A percentile compares a stretch with the other conserved stretches of the same genome.
phyloP scores from a whole-genome alignment of 2,797 vertebrate genomes.

The Pempheris klunzingeri region DNA sequence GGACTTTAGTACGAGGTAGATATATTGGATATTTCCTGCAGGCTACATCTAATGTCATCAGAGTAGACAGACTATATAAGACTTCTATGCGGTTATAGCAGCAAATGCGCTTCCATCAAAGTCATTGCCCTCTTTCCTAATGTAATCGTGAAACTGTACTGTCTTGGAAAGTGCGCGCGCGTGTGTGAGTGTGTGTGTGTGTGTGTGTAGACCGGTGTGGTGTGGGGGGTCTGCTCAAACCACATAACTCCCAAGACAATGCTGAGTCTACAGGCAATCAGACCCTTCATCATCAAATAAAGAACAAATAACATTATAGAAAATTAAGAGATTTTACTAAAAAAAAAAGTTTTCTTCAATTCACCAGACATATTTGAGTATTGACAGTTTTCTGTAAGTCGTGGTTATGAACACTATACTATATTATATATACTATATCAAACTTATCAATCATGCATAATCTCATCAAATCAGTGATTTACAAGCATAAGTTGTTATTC shows the following conservation, averaged over 20 bases:
- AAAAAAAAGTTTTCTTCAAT: no score
- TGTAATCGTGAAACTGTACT: conserved; percentile 32
- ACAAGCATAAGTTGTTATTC: neutral
- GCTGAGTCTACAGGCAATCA: neutral
- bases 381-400: neutral
- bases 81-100: conserved; percentile 15
- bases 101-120: conserved; percentile 31
- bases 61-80: conserved; percentile 2
- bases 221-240: neutral
- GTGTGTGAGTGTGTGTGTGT: conserved; percentile 15
- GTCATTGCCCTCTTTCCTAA: conserved; percentile 31
- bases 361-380: neutral
- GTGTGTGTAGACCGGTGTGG: neutral
- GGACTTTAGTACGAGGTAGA: neutral
- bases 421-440: neutral
- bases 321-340: neutral
- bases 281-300: neutral
- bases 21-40: conserved; percentile 15
- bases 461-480: conserved; percentile 21
- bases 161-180: neutral
- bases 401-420: neutral
- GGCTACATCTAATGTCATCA: conserved; percentile 20
- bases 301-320: neutral
- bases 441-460: neutral
- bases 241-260: neutral